phyloP scores from a whole-genome alignment of 2,888 invertebrate species.

The Gasteruption jaculator region DNA sequence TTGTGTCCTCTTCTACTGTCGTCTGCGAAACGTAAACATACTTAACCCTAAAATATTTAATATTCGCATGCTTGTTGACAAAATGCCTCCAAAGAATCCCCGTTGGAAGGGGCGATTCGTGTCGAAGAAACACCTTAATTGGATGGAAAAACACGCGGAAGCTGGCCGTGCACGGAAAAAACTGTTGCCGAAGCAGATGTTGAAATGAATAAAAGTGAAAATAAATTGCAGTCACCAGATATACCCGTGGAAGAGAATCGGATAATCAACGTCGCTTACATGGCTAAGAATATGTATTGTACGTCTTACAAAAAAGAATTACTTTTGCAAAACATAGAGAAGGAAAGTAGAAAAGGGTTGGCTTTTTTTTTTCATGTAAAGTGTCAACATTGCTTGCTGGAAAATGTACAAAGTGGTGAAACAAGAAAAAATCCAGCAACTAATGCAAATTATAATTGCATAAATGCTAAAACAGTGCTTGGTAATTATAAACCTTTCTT shows the following conservation, averaged over 20 bases:
- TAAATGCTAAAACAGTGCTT: conserved; percentile 5
- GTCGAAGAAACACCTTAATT: conserved; percentile 1
- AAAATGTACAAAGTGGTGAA: conserved; percentile 5
- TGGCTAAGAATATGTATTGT: neutral
- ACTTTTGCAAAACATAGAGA: conserved; percentile 1
- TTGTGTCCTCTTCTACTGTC: too few relatives aligned
- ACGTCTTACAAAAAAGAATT: neutral
- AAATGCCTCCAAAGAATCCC: too few relatives aligned
- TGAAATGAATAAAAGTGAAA: neutral
- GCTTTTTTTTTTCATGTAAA: neutral
- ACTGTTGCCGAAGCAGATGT: neutral
- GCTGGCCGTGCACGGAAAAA: neutral
- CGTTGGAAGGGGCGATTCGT: conserved; percentile 11
- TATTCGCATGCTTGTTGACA: too few relatives aligned
- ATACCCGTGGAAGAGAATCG: neutral
- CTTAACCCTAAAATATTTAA: too few relatives aligned
- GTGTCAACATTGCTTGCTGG: conserved; percentile 5
- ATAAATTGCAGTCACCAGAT: too few relatives aligned
- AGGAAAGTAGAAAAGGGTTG: neutral
- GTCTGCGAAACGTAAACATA: too few relatives aligned
- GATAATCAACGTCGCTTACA: neutral
- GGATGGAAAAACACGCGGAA: neutral
- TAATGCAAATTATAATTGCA: conserved; percentile 1
- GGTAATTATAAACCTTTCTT: too few relatives aligned
- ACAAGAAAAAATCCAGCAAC: conserved; percentile 8